Evolutionary conservation across 2,113 vertebrate species (phyloP).

Genomic region (Paradisaea rubra): DNA sequence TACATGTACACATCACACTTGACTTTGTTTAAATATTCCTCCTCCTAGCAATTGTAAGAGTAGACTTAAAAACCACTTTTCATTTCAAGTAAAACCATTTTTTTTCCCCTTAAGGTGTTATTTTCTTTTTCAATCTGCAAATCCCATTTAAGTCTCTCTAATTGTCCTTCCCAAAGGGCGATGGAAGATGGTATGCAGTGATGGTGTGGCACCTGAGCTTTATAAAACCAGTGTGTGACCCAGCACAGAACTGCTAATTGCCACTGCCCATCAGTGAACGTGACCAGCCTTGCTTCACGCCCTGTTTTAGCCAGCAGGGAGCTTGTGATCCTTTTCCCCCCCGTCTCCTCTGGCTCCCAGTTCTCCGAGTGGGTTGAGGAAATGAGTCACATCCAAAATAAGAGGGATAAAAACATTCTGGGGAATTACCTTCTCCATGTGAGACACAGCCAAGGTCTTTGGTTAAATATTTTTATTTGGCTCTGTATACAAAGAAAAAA

Average conservation of each 20-base stretch:
- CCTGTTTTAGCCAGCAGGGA: background rate
- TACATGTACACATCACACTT: background rate
- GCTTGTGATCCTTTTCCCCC: background rate
- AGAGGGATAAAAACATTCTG: background rate
- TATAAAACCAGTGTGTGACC: background rate
- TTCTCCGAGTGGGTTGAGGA: background rate
- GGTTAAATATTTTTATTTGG: background rate
- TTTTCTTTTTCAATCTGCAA: background rate
- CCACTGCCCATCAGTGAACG: accelerated
- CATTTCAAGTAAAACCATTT: background rate
- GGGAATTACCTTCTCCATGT: background rate
- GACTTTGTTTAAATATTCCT: background rate
- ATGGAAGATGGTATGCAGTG: background rate
- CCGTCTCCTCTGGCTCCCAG: background rate
- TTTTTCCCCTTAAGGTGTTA: background rate
- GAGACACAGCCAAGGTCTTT: background rate
- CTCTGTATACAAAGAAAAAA: background rate
- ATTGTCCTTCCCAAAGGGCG: accelerated
- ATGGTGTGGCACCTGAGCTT: accelerated
- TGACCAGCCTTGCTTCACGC: background rate
- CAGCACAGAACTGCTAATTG: background rate
- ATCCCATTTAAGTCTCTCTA: background rate
- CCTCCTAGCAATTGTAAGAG: background rate
- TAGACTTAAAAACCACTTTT: background rate
- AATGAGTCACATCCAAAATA: slow-evolving; percentile 12